Conservation (phyloP, 2,888 invertebrate genomes). For the Chirona hameri region DNA sequence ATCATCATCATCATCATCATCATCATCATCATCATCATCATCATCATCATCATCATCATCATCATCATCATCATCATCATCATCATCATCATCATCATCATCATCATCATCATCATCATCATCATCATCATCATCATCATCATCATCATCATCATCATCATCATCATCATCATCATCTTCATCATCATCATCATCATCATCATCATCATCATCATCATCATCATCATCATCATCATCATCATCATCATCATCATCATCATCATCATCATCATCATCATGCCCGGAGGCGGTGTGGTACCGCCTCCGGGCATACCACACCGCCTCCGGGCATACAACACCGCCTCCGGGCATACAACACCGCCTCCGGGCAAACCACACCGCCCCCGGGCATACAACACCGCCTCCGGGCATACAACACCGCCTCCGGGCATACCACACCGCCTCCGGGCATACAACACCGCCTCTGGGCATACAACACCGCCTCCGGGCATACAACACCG, state of each 20-base stretch:
- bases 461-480: too few relatives aligned
- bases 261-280: conserved; percentile 5
- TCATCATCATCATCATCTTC: conserved; percentile 8
- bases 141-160: conserved; percentile 22
- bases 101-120: conserved; percentile 22
- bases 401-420: too few relatives aligned
- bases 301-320: too few relatives aligned
- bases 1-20: conserved; percentile 22
- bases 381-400: too few relatives aligned
- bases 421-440: too few relatives aligned
- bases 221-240: conserved; percentile 27
- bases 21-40: conserved; percentile 12
- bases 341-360: too few relatives aligned
- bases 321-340: too few relatives aligned
- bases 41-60: conserved; percentile 22
- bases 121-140: conserved; percentile 22
- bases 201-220: conserved; percentile 22
- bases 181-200: conserved; percentile 22
- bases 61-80: conserved; percentile 22
- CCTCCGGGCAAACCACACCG: too few relatives aligned
- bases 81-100: conserved; percentile 22
- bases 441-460: too few relatives aligned
- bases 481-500: too few relatives aligned
- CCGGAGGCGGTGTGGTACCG: too few relatives aligned
- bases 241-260: conserved; percentile 23